Conservation (phyloP, 2,113 vertebrate genomes). For the Tonatia bakeri region DNA sequence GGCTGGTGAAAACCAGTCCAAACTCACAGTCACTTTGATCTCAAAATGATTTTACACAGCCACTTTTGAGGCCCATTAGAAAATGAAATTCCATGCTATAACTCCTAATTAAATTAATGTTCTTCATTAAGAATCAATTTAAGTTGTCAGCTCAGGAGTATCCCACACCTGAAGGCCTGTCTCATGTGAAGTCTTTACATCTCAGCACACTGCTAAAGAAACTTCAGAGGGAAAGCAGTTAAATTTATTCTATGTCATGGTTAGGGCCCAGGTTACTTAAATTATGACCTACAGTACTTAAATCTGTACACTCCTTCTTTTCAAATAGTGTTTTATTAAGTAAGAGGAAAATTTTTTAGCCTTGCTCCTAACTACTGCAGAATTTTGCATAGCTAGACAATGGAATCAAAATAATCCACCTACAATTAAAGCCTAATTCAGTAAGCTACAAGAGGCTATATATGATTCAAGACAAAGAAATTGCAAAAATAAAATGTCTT, state of each 20-base stretch:
- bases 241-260: not conserved
- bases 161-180: not conserved
- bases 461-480: constrained; percentile 61
- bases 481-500: constrained; percentile 55
- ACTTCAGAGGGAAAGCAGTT: not conserved
- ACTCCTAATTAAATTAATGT: constrained; percentile 55
- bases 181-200: not conserved
- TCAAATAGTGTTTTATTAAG: constrained; percentile 6
- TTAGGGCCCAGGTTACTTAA: not conserved
- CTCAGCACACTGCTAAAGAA: not conserved
- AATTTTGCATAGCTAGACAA: constrained; percentile 63
- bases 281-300: not conserved
- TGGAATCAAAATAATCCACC: constrained; percentile 62
- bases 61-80: constrained; percentile 63
- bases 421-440: constrained; percentile 61
- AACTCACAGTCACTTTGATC: constrained; percentile 71
- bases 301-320: not conserved
- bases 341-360: not conserved
- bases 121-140: constrained; percentile 52
- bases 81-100: constrained; percentile 13
- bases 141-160: constrained; percentile 8
- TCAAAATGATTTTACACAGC: constrained; percentile 65
- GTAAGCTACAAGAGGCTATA: constrained; percentile 39
- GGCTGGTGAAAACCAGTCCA: constrained; percentile 70
- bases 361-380: constrained; percentile 33